These are phyloP conservation scores for Zygaena filipendulae DNA, from an alignment of 2,888 invertebrate genomes.

Conservation along the genomic window DNA sequence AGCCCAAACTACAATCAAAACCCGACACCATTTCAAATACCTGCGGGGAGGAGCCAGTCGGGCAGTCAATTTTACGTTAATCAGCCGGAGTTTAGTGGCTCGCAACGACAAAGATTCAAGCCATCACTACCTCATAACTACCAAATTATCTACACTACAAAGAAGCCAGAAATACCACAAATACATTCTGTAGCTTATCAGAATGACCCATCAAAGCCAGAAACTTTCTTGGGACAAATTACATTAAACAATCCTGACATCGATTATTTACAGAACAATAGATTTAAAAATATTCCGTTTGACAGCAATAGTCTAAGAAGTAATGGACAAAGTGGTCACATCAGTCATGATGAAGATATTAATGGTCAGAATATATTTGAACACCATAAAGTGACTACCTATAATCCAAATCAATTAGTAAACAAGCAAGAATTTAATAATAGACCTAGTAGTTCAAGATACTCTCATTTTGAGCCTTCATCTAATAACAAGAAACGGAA, in stretches of 20 bases:
- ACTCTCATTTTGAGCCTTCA: constrained; percentile 32
- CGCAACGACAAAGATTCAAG: constrained; percentile 48
- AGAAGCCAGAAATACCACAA: constrained; percentile 66
- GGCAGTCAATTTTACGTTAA: constrained; percentile 54
- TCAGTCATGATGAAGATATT: constrained; percentile 44
- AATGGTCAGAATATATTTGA: constrained; percentile 53
- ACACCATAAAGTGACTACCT: constrained; percentile 54
- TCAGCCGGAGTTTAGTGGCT: constrained; percentile 48
- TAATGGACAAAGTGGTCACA: constrained; percentile 50
- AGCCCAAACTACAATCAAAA: constrained; percentile 61
- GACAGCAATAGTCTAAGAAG: constrained; percentile 60
- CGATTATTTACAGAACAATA: constrained; percentile 50
- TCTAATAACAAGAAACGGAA: constrained; percentile 26
- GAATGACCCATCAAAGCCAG: constrained; percentile 70
- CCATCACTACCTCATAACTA: constrained; percentile 53
- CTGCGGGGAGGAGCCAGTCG: constrained; percentile 58
- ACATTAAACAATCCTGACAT: constrained; percentile 71
- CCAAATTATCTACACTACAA: constrained; percentile 57
- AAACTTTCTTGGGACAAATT: constrained; percentile 72
- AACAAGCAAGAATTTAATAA: constrained; percentile 38
- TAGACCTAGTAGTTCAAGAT: constrained; percentile 36
- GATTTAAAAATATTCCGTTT: constrained; percentile 57
- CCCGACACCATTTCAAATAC: constrained; percentile 57
- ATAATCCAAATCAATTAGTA: constrained; percentile 49
- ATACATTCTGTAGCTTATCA: constrained; percentile 68